phyloP scores from a whole-genome alignment of 1,140 invertebrate genomes.

The Zaprionus ornatus region DNA sequence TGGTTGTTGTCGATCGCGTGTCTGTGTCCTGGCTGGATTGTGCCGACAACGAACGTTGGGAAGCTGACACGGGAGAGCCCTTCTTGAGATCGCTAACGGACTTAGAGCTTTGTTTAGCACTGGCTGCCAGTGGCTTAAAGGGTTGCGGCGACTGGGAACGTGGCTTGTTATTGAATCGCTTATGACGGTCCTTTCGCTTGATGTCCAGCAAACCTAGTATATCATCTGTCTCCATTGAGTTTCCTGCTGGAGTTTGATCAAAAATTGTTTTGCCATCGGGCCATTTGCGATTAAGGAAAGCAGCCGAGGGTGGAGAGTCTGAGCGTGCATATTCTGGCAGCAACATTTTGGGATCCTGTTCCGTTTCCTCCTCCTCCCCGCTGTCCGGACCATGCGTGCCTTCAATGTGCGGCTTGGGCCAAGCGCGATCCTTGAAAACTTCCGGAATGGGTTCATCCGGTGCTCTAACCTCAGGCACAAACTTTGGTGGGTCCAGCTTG shows the following conservation, averaged over 20 bases:
- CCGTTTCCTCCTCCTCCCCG: conserved; percentile 42
- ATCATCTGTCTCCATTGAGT: conserved; percentile 47
- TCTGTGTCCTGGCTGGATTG: conserved; percentile 68
- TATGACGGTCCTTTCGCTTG: conserved; percentile 25
- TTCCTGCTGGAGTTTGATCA: conserved; percentile 16
- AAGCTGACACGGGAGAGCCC: conserved; percentile 29
- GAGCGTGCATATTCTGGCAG: conserved; percentile 70
- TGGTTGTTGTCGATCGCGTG: conserved; percentile 54
- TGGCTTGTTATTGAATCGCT: conserved; percentile 47
- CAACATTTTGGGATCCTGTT: conserved; percentile 26
- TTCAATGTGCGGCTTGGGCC: conserved; percentile 67
- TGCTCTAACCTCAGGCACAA: conserved; percentile 48
- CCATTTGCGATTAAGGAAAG: conserved; percentile 74
- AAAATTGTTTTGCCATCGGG: conserved; percentile 75
- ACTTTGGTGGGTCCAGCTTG: conserved; percentile 52
- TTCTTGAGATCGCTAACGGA: conserved; percentile 65
- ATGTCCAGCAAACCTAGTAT: conserved; percentile 33
- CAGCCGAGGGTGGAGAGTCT: conserved; percentile 57
- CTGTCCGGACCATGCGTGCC: conserved; percentile 5
- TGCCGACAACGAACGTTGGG: conserved; percentile 63
- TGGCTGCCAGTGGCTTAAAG: conserved; percentile 53
- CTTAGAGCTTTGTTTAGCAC: conserved; percentile 60
- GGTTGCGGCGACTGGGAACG: conserved; percentile 67
- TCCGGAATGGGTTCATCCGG: conserved; percentile 62
- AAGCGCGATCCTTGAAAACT: conserved; percentile 72